Evolutionary conservation across 2,888 invertebrate species (phyloP).

Genomic region (Polymixis flavicincta): DNA sequence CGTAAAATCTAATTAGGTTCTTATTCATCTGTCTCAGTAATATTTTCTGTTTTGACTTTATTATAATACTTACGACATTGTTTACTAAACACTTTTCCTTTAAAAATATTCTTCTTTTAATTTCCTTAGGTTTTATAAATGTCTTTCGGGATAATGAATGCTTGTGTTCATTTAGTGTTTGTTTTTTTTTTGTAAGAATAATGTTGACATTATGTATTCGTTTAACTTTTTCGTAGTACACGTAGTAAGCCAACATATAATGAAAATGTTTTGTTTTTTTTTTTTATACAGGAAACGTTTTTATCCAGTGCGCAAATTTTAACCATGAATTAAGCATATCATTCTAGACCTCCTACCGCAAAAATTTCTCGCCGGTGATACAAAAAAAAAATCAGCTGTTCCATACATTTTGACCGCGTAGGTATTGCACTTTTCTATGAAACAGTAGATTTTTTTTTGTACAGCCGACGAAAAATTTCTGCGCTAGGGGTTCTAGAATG

Average conservation of each 20-base stretch:
- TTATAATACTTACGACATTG: slow-evolving; percentile 19
- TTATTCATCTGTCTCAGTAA: slow-evolving; percentile 21
- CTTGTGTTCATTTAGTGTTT: slow-evolving; percentile 1
- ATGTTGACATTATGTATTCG: background rate
- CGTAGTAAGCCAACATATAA: too few relatives aligned
- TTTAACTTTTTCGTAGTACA: background rate
- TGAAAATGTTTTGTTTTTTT: background rate
- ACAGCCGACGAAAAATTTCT: too few relatives aligned
- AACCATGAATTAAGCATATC: too few relatives aligned
- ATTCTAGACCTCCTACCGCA: too few relatives aligned
- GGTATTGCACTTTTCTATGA: too few relatives aligned
- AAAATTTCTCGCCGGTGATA: too few relatives aligned
- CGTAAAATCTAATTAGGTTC: slow-evolving; percentile 18
- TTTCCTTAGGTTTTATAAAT: slow-evolving; percentile 40
- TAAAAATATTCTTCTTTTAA: slow-evolving; percentile 46
- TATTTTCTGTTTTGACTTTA: slow-evolving; percentile 38
- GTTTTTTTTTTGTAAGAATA: background rate
- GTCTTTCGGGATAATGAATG: slow-evolving; percentile 33
- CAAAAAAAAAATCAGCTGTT: too few relatives aligned
- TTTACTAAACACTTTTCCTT: slow-evolving; percentile 38
- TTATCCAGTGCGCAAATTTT: too few relatives aligned
- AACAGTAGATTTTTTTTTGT: too few relatives aligned
- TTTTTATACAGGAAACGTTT: too few relatives aligned
- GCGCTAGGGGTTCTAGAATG: too few relatives aligned
- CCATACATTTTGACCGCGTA: too few relatives aligned